phyloP scores from a whole-genome alignment of 2,113 vertebrate genomes.

The Thamnophis sirtalis region DNA sequence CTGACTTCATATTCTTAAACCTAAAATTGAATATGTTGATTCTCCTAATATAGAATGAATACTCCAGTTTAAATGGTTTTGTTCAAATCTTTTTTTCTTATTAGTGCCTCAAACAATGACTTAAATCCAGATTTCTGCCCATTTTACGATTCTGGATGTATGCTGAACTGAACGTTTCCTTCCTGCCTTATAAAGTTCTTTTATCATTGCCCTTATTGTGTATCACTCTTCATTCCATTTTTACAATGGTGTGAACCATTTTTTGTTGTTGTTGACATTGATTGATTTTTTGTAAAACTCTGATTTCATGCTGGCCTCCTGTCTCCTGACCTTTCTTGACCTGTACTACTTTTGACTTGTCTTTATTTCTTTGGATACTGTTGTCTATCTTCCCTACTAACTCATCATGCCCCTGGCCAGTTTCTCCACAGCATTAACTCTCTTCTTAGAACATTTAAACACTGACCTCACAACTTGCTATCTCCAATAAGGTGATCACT shows the following conservation, averaged over 20 bases:
- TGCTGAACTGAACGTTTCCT: background rate
- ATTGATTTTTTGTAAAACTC: background rate
- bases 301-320: conserved; percentile 3
- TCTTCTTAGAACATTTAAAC: background rate
- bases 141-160: background rate
- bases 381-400: background rate
- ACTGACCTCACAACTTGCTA: background rate
- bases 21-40: background rate
- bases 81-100: too few species aligned
- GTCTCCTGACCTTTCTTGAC: conserved; percentile 9
- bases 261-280: background rate
- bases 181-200: background rate
- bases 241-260: background rate
- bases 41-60: background rate
- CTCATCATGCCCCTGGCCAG: background rate
- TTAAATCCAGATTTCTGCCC: background rate
- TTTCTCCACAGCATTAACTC: background rate
- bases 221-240: background rate
- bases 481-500: background rate
- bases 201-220: background rate
- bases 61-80: too few species aligned
- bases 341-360: conserved; percentile 1
- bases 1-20: background rate
- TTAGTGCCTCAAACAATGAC: background rate
- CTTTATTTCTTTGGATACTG: conserved; percentile 14